Percentiles rank a stretch among this genome's conserved stretches.
phyloP scores from a whole-genome alignment of 2,888 invertebrate genomes.

The Ischnura elegans region DNA sequence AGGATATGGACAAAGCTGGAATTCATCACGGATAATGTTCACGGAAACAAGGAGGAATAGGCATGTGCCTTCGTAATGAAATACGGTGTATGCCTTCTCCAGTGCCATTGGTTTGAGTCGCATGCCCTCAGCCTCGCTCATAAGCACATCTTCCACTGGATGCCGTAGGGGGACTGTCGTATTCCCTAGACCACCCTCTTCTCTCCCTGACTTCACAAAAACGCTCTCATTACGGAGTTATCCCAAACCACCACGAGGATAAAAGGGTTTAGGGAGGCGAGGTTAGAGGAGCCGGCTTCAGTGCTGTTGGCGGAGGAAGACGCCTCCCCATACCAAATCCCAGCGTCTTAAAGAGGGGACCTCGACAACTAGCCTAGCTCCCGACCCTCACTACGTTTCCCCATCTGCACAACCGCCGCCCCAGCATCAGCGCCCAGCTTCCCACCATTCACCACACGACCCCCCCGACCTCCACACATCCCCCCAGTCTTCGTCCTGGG shows the following conservation, averaged over 20 bases:
- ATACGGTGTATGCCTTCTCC: neutral
- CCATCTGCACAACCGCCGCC: neutral
- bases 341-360: neutral
- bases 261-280: neutral
- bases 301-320: neutral
- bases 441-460: neutral
- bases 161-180: neutral
- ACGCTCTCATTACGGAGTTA: constrained; percentile 51
- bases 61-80: too few species aligned
- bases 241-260: constrained; percentile 20
- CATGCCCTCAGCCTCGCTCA: neutral
- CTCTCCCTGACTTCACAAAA: neutral
- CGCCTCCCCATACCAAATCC: neutral
- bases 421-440: neutral
- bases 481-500: neutral
- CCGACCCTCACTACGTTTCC: neutral
- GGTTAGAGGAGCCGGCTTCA: neutral
- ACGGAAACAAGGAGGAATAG: too few species aligned
- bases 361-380: neutral
- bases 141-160: neutral
- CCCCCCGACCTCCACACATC: neutral
- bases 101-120: neutral
- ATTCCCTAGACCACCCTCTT: neutral
- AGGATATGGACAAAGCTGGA: too few species aligned
- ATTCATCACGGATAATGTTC: too few species aligned